Conservation (phyloP, 2,888 invertebrate species). For the Antheraea assamensis region DNA sequence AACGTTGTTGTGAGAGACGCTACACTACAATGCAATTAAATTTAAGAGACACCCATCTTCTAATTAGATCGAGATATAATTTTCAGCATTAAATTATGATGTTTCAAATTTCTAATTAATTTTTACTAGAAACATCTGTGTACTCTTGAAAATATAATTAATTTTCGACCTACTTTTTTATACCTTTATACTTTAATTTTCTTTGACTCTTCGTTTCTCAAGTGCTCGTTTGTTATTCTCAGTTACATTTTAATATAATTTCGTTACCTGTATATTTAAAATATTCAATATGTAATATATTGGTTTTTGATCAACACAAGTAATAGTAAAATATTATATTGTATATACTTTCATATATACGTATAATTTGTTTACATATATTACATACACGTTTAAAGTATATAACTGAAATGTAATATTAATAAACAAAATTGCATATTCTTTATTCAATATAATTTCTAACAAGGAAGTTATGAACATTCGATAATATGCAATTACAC, state of each 20-base stretch:
- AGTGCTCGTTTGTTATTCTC: not conserved
- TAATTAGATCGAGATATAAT: slow-evolving; percentile 13
- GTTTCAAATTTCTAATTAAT: slow-evolving; percentile 1
- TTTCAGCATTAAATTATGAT: slow-evolving; percentile 1
- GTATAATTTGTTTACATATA: too few species aligned
- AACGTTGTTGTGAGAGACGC: slow-evolving; percentile 2
- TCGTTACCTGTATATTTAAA: not conserved
- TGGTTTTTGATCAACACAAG: too few species aligned
- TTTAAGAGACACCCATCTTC: slow-evolving; percentile 17
- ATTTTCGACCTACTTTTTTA: not conserved
- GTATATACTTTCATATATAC: too few species aligned
- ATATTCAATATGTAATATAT: not conserved
- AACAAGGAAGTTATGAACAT: too few species aligned
- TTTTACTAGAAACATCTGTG: not conserved
- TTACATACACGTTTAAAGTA: too few species aligned
- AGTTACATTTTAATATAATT: not conserved
- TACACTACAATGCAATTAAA: slow-evolving; percentile 21
- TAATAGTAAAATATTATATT: too few species aligned
- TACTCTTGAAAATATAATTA: slow-evolving; percentile 4
- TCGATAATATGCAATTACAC: too few species aligned
- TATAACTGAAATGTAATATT: not conserved
- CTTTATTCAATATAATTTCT: too few species aligned
- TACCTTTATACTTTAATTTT: not conserved
- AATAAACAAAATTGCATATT: not conserved
- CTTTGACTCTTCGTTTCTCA: slow-evolving; percentile 1